Evolutionary conservation across 2,888 invertebrate species (phyloP), one percentile per base, ranked within the genome.

Genomic region (Aspidiotus rigidus): DNA sequence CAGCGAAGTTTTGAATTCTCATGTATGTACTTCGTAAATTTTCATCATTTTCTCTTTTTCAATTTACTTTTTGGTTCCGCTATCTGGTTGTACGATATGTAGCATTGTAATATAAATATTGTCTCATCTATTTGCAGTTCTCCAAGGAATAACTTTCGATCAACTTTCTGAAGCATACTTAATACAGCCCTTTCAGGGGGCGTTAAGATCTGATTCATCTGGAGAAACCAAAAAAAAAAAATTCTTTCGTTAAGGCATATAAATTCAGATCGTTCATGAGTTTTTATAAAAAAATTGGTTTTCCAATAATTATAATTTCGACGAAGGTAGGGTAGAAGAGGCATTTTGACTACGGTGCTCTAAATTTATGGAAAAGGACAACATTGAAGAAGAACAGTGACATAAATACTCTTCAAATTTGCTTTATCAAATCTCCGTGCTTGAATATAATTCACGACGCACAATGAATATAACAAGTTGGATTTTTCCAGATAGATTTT

Each of bases 111-210:
- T 55, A 64, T n/a, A 7, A 64, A 55, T 17, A 64, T 64, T 15
- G 56, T 64, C 15, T 64, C 64, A n/a, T 56, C 56, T 15, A 56
- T 41, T 55, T 64, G 64, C 13, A 55, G 41, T 16, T 55, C 40
- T 2, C 49, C 64, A 8, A 10, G 28, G 1, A 55, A 15, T 41
- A 64, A 64, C 53, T 16, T 13, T 64, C 55, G 54, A 15, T 40
- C 40, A 9, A 64, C 16, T 56, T 40, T 64, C 13, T 55, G 64
- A 16, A 56, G 15, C 44, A 15, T 16, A 8, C 55, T 56, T 39
- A 55, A 64, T 17, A 64, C 16, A 40, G 42, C 15, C 42, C 39
- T 56, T 40, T 64, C 64, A 7, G 64, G 56, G 15, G 41, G 64
- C 10, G 64, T 39, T 11, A 64, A 16, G 40, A 54, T 40, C 15